A percentile compares a stretch with the other conserved stretches of the same genome.
These are phyloP conservation scores for Acanthopagrus latus DNA, from an alignment of 2,797 vertebrate genomes.

Conservation along the genomic window DNA sequence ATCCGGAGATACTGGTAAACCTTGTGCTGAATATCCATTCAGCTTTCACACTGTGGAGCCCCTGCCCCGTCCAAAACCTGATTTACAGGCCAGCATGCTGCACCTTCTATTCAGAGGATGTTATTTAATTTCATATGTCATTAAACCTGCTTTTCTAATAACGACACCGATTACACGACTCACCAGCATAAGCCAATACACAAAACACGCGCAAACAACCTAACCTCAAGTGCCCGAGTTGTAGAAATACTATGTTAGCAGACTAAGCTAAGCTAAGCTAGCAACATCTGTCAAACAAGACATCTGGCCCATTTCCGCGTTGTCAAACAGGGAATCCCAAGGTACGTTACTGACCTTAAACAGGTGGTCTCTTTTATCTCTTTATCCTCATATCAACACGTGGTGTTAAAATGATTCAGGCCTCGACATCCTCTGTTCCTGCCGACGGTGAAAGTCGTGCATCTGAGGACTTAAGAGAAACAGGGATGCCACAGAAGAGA, in stretches of 20 bases:
- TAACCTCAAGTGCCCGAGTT: not conserved
- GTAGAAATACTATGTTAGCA: slow-evolving; percentile 22
- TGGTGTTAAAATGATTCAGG: not conserved
- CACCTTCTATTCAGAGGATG: slow-evolving; percentile 11
- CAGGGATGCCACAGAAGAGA: slow-evolving; percentile 46
- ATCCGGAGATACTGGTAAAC: not conserved
- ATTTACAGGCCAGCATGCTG: slow-evolving; percentile 41
- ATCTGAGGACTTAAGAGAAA: slow-evolving; percentile 25
- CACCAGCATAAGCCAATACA: not conserved
- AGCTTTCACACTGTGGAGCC: not conserved
- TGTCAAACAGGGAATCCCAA: not conserved
- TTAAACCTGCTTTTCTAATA: not conserved
- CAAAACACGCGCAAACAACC: not conserved
- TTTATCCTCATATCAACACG: slow-evolving; percentile 13
- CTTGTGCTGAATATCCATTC: not conserved
- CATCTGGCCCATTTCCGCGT: slow-evolving; percentile 69
- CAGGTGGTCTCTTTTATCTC: slow-evolving; percentile 4
- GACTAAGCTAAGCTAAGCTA: slow-evolving; percentile 62
- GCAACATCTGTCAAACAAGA: slow-evolving; percentile 77
- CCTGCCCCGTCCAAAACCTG: slow-evolving; percentile 3
- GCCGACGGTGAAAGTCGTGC: not conserved
- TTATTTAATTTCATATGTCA: fast-evolving
- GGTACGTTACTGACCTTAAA: slow-evolving; percentile 47
- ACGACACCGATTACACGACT: fast-evolving
- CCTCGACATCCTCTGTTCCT: slow-evolving; percentile 11